Conservation (phyloP, 92 coral and sea anemone genomes). For the Virgularia gustaviana region DNA sequence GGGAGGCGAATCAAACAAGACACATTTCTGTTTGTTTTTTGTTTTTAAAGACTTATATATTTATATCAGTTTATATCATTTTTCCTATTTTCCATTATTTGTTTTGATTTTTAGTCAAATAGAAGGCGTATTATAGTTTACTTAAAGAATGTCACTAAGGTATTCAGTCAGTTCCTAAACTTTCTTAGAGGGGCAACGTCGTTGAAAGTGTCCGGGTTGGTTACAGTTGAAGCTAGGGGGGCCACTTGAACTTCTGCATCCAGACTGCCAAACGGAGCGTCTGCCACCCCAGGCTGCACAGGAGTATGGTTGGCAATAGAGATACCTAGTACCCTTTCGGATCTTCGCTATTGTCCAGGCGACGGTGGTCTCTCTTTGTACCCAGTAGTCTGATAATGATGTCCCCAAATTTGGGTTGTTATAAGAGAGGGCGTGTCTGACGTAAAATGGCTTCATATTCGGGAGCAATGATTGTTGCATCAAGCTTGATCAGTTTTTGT, state of each 20-base stretch:
- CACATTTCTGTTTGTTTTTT: too few species aligned
- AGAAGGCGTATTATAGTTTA: too few species aligned
- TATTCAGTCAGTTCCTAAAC: too few species aligned
- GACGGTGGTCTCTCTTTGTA: background rate
- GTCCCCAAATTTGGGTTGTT: constrained; percentile 39
- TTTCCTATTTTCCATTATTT: too few species aligned
- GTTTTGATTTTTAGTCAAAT: too few species aligned
- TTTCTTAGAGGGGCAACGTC: constrained; percentile 37
- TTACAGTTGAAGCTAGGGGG: constrained; percentile 29
- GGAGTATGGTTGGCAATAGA: background rate
- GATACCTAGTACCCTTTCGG: background rate
- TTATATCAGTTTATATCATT: too few species aligned
- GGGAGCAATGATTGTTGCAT: constrained; percentile 18
- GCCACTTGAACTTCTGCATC: constrained; percentile 15
- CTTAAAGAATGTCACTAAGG: too few species aligned
- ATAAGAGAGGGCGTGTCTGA: constrained; percentile 41
- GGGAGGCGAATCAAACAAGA: too few species aligned
- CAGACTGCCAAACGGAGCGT: background rate
- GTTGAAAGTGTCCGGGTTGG: constrained; percentile 37
- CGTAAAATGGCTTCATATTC: constrained; percentile 43
- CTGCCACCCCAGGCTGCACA: constrained; percentile 26
- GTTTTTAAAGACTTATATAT: too few species aligned
- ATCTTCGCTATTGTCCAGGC: background rate
- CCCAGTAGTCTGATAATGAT: constrained; percentile 36
- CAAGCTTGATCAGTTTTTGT: constrained; percentile 41